These are phyloP conservation scores for Centroberyx gerrardi DNA, from an alignment of 2,797 vertebrate genomes.

Conservation along the genomic window DNA sequence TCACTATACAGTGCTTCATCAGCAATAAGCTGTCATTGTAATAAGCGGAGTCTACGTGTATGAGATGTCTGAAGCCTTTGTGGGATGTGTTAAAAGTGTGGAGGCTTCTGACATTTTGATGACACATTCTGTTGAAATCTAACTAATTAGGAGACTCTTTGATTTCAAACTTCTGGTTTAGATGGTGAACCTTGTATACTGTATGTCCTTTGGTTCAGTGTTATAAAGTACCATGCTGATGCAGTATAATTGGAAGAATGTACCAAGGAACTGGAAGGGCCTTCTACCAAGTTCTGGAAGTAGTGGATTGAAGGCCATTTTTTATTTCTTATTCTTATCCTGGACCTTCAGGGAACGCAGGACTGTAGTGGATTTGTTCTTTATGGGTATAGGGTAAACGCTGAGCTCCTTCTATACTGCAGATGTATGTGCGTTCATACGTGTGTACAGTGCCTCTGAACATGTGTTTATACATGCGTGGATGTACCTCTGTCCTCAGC, in stretches of 20 bases:
- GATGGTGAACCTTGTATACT: conserved; percentile 62
- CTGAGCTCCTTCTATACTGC: background rate
- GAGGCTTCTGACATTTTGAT: conserved; percentile 72
- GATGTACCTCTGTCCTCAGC: conserved; percentile 71
- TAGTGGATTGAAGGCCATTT: conserved; percentile 30
- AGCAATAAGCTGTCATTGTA: conserved; percentile 65
- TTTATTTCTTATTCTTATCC: conserved; percentile 2
- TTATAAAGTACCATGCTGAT: conserved; percentile 45
- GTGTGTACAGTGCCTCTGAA: background rate
- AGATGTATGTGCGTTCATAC: background rate
- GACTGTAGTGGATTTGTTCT: background rate
- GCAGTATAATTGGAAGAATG: conserved; percentile 60
- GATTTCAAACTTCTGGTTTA: conserved; percentile 62
- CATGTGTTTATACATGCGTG: background rate
- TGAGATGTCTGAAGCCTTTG: conserved; percentile 61
- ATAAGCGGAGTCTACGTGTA: conserved; percentile 64
- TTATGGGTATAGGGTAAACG: too few species aligned
- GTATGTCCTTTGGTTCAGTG: conserved; percentile 39
- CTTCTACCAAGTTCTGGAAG: conserved; percentile 21
- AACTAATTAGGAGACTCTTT: conserved; percentile 74
- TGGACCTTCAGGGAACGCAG: background rate
- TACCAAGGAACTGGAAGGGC: conserved; percentile 9
- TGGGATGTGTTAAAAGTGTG: conserved; percentile 60
- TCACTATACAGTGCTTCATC: conserved; percentile 49
- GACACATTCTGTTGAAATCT: conserved; percentile 61